phyloP scores from a whole-genome alignment of 2,797 vertebrate genomes.

The Cyclura pinguis region DNA sequence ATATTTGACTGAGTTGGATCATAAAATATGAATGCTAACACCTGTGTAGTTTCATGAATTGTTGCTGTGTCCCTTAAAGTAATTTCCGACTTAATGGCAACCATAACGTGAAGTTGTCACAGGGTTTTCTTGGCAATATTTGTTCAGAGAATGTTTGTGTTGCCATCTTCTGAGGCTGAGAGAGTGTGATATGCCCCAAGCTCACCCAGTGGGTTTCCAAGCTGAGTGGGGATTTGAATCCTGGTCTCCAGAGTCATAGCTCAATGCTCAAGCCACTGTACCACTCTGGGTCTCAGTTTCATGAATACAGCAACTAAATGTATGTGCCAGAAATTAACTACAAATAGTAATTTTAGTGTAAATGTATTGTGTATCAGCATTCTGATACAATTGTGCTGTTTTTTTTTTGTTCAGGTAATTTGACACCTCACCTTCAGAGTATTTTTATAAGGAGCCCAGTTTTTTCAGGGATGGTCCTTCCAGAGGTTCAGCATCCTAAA shows the following conservation, averaged over 20 bases:
- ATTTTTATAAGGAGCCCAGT: conserved; percentile 69
- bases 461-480: conserved; percentile 72
- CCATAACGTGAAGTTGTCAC: no score
- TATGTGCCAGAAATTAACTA: background rate
- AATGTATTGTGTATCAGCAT: conserved; percentile 6
- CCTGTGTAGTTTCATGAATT: background rate
- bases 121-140: no score
- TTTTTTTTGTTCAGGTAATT: conserved; percentile 67
- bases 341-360: background rate
- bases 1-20: background rate
- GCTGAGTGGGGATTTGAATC: no score
- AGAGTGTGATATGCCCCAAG: no score
- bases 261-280: no score
- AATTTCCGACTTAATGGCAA: no score
- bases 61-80: no score
- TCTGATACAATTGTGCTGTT: background rate
- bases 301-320: background rate
- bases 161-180: no score
- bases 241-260: no score
- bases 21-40: background rate
- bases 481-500: conserved; percentile 71
- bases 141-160: no score
- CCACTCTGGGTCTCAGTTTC: no score
- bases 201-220: no score
- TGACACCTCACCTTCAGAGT: conserved; percentile 68